Percentiles rank a stretch among this genome's conserved stretches.
Conservation (phyloP, 2,797 vertebrate genomes). For the Poecilia velifera region DNA sequence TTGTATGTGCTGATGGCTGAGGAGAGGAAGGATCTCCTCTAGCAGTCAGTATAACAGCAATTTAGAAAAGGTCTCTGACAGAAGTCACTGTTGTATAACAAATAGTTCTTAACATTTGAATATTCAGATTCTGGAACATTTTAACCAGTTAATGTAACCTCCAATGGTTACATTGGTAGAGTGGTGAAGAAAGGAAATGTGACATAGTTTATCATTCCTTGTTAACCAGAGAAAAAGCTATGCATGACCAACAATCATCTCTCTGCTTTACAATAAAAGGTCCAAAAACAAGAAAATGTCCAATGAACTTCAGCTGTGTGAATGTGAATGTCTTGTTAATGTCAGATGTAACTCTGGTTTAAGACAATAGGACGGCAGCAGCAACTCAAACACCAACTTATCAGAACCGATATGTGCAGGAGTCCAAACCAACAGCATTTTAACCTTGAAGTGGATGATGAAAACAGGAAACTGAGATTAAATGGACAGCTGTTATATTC, state of each 20-base stretch:
- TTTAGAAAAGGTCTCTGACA: neutral
- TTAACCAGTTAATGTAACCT: neutral
- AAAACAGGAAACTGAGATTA: neutral
- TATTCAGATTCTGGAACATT: neutral
- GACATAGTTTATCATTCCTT: neutral
- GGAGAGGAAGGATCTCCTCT: neutral
- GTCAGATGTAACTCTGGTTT: neutral
- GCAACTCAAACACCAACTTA: too few species aligned
- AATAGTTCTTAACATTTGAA: neutral
- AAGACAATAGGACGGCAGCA: neutral
- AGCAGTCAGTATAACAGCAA: neutral
- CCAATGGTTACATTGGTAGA: neutral
- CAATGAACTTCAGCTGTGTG: neutral
- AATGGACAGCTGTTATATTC: neutral
- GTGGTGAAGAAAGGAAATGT: neutral
- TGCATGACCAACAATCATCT: neutral
- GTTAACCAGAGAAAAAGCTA: neutral
- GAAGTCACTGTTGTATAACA: neutral
- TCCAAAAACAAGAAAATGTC: neutral
- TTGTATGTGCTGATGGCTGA: neutral
- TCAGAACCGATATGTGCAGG: too few species aligned
- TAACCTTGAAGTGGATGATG: too few species aligned
- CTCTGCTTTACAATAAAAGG: neutral
- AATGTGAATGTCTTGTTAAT: neutral
- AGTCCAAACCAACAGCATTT: too few species aligned